phyloP scores from a whole-genome alignment of 2,113 vertebrate species.

The Cephalopterus ornatus region DNA sequence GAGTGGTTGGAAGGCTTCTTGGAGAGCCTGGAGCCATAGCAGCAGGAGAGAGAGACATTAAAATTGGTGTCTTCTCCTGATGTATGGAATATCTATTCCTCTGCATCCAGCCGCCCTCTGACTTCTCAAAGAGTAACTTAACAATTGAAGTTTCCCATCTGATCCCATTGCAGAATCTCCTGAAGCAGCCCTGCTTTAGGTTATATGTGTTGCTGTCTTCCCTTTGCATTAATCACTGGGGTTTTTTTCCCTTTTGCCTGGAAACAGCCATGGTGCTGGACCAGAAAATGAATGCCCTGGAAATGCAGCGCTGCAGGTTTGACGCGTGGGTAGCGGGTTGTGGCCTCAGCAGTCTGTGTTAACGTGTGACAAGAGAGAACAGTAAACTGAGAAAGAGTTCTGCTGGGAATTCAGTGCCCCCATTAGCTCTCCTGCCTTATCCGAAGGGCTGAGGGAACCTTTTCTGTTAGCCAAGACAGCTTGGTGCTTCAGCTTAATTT shows the following conservation, averaged over 20 bases:
- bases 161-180: neutral
- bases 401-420: conserved; percentile 66
- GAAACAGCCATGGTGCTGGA: neutral
- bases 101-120: neutral
- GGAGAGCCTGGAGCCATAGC: neutral
- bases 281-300: conserved; percentile 37
- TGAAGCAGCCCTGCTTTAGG: neutral
- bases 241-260: conserved; percentile 24
- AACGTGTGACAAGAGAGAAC: neutral
- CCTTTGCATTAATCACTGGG: conserved; percentile 9
- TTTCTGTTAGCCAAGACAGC: conserved; percentile 68
- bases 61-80: neutral
- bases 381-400: conserved; percentile 33
- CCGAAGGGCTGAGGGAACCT: conserved; percentile 67
- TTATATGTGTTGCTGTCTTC: neutral
- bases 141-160: neutral
- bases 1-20: neutral
- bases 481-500: conserved; percentile 76
- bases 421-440: conserved; percentile 55
- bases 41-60: neutral
- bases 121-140: neutral
- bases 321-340: neutral
- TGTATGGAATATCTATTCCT: neutral
- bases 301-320: conserved; percentile 3
- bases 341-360: neutral